Base-by-base conservation (phyloP, 2,797 vertebrate species). In the Morelia viridis region DNA sequence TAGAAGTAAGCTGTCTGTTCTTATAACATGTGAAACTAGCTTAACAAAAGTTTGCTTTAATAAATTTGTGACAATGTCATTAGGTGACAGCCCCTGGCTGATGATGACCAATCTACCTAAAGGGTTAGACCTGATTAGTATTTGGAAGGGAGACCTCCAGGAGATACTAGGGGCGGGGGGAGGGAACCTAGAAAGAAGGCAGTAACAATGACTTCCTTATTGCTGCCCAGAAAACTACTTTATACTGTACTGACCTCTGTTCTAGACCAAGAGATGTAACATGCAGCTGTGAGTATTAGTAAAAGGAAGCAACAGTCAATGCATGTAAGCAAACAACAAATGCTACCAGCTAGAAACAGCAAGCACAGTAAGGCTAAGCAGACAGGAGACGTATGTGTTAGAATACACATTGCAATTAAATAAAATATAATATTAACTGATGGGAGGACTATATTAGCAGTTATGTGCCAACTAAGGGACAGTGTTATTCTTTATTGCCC, bases 351-450 rank as follows among this genome's bases (percentile, higher is more conserved):
- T 95, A 93, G 91, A 93, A 87, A 93, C 0, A 92, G 91, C 90
- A 96, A 95, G 95, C 57, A 94, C 92, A 97, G 96, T 94, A 97
- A 97, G 98, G 97, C 97, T 98, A 96, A 98, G 97, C 98, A 98
- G 98, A 98, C 98, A 98, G 98, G 97, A 98, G 97, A 96, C 92
- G 6, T 96, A 91, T 92, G 93, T 92, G 96, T 97, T 97, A 98
- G 97, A 97, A 96, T 93, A 96, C 46, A 93, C 94, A 94, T 86
- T 91, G n/a, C 3, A 93, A 53, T 56, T 60, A 91, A 93, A 57
- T 88, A 90, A 91, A 93, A 60, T 88, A 91, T 50, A 90, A 94
- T 89, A 91, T 93, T 80, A 87, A 88, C 94, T 94, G 26, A 3
- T 80, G 10, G 28, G 31, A 46, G 28, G 84, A 8, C 85, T 22